Conservation (phyloP, 2,797 vertebrate species). For the Smutsia gigantea region DNA sequence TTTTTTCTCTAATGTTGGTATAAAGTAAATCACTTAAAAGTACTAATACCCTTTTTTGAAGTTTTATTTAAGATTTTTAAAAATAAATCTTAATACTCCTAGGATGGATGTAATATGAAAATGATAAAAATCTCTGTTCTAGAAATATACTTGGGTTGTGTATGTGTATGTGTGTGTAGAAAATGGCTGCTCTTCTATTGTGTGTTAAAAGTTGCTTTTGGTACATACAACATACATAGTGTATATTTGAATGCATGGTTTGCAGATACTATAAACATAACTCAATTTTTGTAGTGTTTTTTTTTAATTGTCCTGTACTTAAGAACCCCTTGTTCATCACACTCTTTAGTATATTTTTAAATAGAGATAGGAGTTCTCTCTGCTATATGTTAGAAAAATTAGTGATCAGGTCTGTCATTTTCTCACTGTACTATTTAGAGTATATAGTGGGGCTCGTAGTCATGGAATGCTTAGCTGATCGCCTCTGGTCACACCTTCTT, state of each 20-base stretch:
- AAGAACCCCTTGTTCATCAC: not conserved
- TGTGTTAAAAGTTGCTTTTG: not conserved
- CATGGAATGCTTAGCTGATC: not conserved
- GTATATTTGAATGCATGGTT: not conserved
- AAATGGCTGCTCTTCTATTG: not conserved
- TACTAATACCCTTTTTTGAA: constrained; percentile 29
- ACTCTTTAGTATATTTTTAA: constrained; percentile 24
- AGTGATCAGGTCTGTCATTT: not conserved
- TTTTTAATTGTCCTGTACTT: not conserved
- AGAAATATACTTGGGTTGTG: not conserved
- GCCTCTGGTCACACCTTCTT: not conserved
- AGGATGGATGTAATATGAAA: constrained; percentile 32
- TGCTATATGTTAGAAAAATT: not conserved
- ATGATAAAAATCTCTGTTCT: not conserved
- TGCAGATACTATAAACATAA: not conserved
- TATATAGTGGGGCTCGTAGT: not conserved
- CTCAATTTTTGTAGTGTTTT: not conserved
- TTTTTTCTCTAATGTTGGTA: constrained; percentile 23
- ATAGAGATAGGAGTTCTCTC: not conserved
- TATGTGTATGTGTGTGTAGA: not conserved
- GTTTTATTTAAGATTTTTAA: constrained; percentile 46
- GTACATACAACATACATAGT: not conserved
- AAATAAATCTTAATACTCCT: not conserved
- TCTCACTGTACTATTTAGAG: not conserved
- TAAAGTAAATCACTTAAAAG: constrained; percentile 47